Conservation (phyloP, 1,140 invertebrate genomes). For the Schlechtendalia chinensis region DNA sequence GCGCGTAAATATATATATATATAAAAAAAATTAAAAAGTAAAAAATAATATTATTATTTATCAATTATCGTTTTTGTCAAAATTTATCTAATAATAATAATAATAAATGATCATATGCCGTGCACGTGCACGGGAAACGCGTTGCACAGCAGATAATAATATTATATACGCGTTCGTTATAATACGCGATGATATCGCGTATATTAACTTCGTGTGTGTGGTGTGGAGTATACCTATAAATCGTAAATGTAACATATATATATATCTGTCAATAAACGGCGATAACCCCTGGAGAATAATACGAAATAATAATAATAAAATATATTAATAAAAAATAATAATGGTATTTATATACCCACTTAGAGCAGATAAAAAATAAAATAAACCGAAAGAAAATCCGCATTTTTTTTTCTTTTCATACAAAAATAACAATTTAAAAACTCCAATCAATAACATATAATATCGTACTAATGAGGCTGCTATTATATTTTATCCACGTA, state of each 20-base stretch:
- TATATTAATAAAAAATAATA: not conserved
- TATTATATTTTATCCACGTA: not conserved
- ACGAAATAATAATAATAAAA: not conserved
- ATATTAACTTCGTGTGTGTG: no score
- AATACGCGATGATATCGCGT: not conserved
- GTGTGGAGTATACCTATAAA: not conserved
- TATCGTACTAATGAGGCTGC: not conserved
- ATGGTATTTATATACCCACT: not conserved
- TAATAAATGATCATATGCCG: slow-evolving; percentile 24
- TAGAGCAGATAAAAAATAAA: no score
- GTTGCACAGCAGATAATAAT: not conserved
- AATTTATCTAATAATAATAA: slow-evolving; percentile 45
- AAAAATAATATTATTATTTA: not conserved
- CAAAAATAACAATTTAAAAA: not conserved
- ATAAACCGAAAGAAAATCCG: not conserved
- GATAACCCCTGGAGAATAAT: slow-evolving; percentile 32
- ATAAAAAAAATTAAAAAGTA: no score
- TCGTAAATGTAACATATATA: no score
- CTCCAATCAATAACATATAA: not conserved
- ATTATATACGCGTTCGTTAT: not conserved
- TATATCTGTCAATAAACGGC: slow-evolving; percentile 16
- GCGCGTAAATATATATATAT: not conserved
- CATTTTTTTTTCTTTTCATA: not conserved
- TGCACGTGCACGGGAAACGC: slow-evolving; percentile 1
- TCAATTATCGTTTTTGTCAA: slow-evolving; percentile 43